Conservation (phyloP, 2,113 vertebrate genomes). For the Gorsachius goisagi region DNA sequence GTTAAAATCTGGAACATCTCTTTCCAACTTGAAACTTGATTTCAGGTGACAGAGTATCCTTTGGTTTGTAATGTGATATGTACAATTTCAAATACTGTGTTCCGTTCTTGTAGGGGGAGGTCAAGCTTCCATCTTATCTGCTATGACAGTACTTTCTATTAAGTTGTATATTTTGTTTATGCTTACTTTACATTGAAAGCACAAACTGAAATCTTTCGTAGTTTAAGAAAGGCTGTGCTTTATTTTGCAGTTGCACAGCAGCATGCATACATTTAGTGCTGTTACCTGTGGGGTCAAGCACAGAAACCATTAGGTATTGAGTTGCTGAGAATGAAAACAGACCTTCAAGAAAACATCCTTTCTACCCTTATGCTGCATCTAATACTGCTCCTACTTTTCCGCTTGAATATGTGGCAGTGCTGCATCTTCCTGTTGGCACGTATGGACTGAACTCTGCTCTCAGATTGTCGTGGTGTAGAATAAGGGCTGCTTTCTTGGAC, state of each 20-base stretch:
- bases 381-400: not conserved
- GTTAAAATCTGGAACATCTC: not conserved
- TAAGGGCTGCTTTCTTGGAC: not conserved
- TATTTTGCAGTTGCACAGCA: not conserved
- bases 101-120: not conserved
- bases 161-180: not conserved
- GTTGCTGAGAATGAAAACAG: not conserved
- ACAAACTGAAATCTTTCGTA: not conserved
- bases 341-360: not conserved
- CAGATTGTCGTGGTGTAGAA: not conserved
- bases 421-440: not conserved
- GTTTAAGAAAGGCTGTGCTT: not conserved
- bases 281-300: not conserved
- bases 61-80: not conserved
- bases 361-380: not conserved
- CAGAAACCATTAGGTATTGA: not conserved
- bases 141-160: not conserved
- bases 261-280: too few relatives aligned
- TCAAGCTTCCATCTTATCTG: not conserved
- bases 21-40: not conserved
- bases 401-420: not conserved
- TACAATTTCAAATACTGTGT: not conserved
- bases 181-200: not conserved
- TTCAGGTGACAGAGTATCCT: not conserved
- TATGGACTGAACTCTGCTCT: not conserved